A percentile compares a stretch with the other conserved stretches of the same genome.
These are phyloP conservation scores for Microtus ochrogaster DNA, from an alignment of 2,113 vertebrate genomes.

Conservation along the genomic window DNA sequence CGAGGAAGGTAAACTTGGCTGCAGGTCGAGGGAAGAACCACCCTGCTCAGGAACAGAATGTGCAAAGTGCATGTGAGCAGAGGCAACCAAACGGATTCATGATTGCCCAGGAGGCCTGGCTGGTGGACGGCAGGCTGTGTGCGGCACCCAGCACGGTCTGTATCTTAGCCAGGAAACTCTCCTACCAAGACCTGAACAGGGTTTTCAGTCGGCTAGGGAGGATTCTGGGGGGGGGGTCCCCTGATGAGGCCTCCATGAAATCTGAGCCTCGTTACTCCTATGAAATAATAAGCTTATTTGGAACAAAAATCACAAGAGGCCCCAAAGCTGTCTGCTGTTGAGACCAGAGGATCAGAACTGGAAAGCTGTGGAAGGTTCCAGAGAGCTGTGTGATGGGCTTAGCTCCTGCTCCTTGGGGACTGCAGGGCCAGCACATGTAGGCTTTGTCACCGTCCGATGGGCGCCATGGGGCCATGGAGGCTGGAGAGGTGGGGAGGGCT, in stretches of 20 bases:
- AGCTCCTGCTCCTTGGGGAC: not conserved
- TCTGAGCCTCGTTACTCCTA: not conserved
- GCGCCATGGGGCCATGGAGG: too few species aligned
- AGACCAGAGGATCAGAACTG: not conserved
- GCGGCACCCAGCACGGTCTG: not conserved
- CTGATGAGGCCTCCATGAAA: not conserved
- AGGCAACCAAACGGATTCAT: not conserved
- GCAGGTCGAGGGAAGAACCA: not conserved
- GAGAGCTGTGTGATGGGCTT: not conserved
- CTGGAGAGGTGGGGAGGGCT: not conserved
- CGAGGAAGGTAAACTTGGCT: not conserved
- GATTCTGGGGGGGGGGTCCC: not conserved
- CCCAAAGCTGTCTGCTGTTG: not conserved
- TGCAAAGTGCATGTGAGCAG: not conserved
- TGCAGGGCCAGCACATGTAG: not conserved
- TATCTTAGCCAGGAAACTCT: not conserved
- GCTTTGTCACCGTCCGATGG: not conserved
- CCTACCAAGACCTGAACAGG: not conserved
- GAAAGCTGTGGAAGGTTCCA: not conserved
- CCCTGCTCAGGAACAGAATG: not conserved
- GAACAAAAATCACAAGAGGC: not conserved
- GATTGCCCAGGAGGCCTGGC: not conserved
- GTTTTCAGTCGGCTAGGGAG: not conserved
- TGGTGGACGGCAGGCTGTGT: not conserved
- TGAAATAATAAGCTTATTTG: not conserved